Evolutionary conservation across 2,888 invertebrate species (phyloP), one percentile per base, ranked within the genome.

Genomic region (Rhorus exstirpatorius): DNA sequence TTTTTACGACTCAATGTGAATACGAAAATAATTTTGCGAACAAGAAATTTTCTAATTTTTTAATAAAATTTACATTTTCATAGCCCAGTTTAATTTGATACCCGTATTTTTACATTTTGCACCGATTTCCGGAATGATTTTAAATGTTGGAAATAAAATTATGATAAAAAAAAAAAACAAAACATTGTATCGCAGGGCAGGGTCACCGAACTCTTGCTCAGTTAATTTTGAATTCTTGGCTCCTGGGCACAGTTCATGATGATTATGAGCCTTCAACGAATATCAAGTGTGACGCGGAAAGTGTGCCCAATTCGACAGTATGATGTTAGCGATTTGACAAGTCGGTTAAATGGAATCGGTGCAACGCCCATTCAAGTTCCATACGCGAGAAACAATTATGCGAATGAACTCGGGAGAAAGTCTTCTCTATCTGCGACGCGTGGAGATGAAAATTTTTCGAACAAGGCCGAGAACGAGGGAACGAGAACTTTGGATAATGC

Each of bases 151-250:
- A n/a, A 61, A 24, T 7, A 2, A 12, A 31, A 21, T 49, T 8
- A 46, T 1, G 31, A 12, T 26, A 24, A 41, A 6, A 10, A 17
- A 8, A 51, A 10, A 19, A n/a, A 10, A 10, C 31, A n/a, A 10
- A 10, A 24, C 51, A 10, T 71, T 26, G 63, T 49, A 51, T 51
- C 51, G 55, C 70, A 70, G 79, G 84, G 83, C 88, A 86, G 85
- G 87, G 84, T 79, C 67, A 79, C 70, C 55, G 63, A 85, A 84
- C 87, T 86, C 86, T 38, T 82, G 86, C 84, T 83, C 85, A 89
- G 88, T 88, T 89, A 88, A 89, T 86, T 76, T 84, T 87, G 71
- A 75, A 87, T 63, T 81, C 84, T 60, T 87, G 84, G 86, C 72
- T 79, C 83, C 58, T 87, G 60, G 82, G 79, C 65, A 49, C 84